Evolutionary conservation across 92 coral and sea anemone genomes (phyloP).

Genomic region (Montipora capitata): DNA sequence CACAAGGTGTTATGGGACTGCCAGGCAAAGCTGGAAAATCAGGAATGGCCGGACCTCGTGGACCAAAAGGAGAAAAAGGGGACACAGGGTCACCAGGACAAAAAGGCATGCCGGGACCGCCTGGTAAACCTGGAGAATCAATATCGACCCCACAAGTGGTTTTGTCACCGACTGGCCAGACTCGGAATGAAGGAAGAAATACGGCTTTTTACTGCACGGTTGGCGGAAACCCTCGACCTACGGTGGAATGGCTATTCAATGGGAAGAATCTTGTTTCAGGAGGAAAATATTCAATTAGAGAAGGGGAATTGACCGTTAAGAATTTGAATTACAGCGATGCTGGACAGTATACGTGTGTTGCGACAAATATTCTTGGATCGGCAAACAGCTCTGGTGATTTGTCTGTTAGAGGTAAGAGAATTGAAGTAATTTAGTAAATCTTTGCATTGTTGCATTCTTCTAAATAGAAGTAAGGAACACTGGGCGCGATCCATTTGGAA

Average conservation of each 20-base stretch:
- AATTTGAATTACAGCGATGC: slow-evolving; percentile 27
- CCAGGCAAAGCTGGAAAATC: slow-evolving; percentile 10
- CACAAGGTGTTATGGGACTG: slow-evolving; percentile 32
- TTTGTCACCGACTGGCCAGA: slow-evolving; percentile 32
- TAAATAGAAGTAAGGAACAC: not conserved
- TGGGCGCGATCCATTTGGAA: too few relatives aligned
- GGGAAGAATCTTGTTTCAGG: slow-evolving; percentile 12
- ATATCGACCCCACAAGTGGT: slow-evolving; percentile 36
- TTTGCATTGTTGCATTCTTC: too few relatives aligned
- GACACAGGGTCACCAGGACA: not conserved
- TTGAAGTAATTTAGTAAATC: not conserved
- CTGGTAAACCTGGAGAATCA: slow-evolving; percentile 25
- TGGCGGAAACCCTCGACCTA: slow-evolving; percentile 32
- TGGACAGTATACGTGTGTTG: slow-evolving; percentile 16
- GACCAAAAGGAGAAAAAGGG: slow-evolving; percentile 38
- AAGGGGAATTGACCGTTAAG: not conserved
- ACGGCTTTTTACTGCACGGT: slow-evolving; percentile 31
- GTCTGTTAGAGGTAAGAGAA: too few relatives aligned
- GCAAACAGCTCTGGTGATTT: not conserved
- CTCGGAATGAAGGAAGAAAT: slow-evolving; percentile 31
- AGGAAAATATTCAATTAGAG: not conserved
- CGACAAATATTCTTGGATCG: slow-evolving; percentile 25
- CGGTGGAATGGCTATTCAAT: slow-evolving; percentile 31
- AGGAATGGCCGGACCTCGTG: slow-evolving; percentile 9
- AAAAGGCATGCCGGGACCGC: slow-evolving; percentile 22